Evolutionary conservation across 2,888 invertebrate genomes (phyloP), one percentile per base, ranked within the genome.

Genomic region (Pristionchus arcanus): DNA sequence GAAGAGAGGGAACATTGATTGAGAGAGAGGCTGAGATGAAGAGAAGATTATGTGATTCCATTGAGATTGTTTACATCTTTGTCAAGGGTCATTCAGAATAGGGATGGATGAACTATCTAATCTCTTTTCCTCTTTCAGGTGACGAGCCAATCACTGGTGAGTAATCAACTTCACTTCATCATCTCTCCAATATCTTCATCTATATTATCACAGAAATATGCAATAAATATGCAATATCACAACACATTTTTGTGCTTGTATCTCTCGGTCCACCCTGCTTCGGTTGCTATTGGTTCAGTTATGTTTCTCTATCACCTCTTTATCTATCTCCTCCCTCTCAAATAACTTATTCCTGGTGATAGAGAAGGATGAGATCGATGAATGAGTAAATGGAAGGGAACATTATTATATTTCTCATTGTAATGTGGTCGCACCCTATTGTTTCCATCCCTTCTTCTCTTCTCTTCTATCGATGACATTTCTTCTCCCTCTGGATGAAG

Each of bases 141-240:
- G 87, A 87, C 68, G 87, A 87, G 37, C 49, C 87, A 1, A 16
- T 31, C 71, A 31, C 87, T 71, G 87, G 87, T 87, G 87, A 87
- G 87, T 87, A 87, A n/a, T 28, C 87, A 49, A 37, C 66, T n/a
- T 49, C 86, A 42, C 86, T 34, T 15, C 42, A 34, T 49, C 42
- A 19, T 53, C 25, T 19, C 53, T 19, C 21, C 42, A 5, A 28
- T 28, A 21, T 55, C 55, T n/a, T 55, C 55, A 84, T 49, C 49
- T 55, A 55, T 84, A 53, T 84, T 55, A 25, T 49, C 25, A 21
- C 21, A n/a, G 13, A 74, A 77, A 42, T 42, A 42, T 42, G 37
- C 77, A 53, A 84, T 84, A 55, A 55, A 55, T 55, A 84, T 55
- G 16, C 71, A 34, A 19, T 71, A 11, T 71, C 42, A 49, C 81